phyloP scores from a whole-genome alignment of 2,888 invertebrate species.

The Eutolmus rufibarbis region DNA sequence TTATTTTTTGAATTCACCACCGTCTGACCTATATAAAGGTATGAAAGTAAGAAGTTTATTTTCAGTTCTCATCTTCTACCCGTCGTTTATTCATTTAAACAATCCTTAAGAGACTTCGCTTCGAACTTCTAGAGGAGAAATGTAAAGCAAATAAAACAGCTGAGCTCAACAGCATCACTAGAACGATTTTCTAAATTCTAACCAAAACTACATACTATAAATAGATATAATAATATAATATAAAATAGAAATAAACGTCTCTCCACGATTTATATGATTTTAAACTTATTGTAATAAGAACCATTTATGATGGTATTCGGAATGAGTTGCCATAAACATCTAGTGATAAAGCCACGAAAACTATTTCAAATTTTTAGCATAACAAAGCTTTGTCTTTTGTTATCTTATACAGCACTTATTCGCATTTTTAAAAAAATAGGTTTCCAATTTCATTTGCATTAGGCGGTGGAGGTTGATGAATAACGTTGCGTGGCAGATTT shows the following conservation, averaged over 20 bases:
- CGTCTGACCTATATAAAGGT: background rate
- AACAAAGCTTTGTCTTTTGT: background rate
- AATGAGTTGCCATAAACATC: too few relatives aligned
- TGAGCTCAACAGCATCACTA: background rate
- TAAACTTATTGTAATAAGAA: too few relatives aligned
- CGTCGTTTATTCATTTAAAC: background rate
- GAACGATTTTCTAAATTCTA: too few relatives aligned
- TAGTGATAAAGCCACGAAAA: too few relatives aligned
- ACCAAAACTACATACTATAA: too few relatives aligned
- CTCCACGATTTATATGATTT: background rate
- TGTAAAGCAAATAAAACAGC: background rate
- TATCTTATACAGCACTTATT: background rate
- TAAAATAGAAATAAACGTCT: too few relatives aligned
- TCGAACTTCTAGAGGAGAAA: background rate
- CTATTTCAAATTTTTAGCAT: too few relatives aligned
- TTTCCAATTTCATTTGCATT: background rate
- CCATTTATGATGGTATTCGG: background rate
- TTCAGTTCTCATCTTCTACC: background rate
- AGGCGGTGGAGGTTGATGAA: too few relatives aligned
- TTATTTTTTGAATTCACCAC: background rate
- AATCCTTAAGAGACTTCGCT: background rate
- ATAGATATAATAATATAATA: too few relatives aligned
- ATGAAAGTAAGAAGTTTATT: background rate
- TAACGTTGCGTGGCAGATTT: too few relatives aligned
- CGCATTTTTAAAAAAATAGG: background rate